A percentile compares a stretch with the other conserved stretches of the same genome.
Conservation (phyloP, 2,113 vertebrate species). For the Salminus brasiliensis region DNA sequence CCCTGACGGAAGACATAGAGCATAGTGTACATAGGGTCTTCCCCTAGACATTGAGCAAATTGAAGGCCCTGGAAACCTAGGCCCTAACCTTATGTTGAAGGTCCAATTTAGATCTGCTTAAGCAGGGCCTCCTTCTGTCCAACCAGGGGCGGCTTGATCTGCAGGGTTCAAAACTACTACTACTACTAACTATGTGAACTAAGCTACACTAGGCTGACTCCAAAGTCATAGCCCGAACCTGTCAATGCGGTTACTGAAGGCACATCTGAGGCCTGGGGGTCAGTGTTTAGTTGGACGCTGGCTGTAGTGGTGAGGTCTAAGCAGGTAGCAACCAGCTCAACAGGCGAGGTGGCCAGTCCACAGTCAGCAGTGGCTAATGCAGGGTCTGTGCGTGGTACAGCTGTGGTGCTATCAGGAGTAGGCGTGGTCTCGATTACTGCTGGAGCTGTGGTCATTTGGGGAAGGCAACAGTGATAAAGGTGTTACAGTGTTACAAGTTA, state of each 20-base stretch:
- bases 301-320: background rate
- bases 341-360: background rate
- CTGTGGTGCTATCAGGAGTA: background rate
- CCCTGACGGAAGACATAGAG: too few relatives aligned
- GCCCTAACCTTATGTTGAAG: background rate
- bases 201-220: background rate
- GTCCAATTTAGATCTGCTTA: too few relatives aligned
- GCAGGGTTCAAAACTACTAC: background rate
- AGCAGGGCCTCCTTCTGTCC: too few relatives aligned
- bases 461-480: background rate
- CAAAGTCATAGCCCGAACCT: constrained; percentile 33
- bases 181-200: background rate
- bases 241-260: constrained; percentile 13
- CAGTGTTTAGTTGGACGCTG: constrained; percentile 3
- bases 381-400: background rate
- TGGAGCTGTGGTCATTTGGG: constrained; percentile 10
- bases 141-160: background rate
- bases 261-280: background rate
- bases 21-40: too few relatives aligned
- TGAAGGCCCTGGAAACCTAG: too few relatives aligned
- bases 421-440: background rate
- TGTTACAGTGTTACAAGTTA: constrained; percentile 8
- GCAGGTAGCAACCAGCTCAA: background rate
- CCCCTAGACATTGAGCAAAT: too few relatives aligned
- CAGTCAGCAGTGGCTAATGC: background rate